A percentile compares a stretch with the other conserved stretches of the same genome.
Evolutionary conservation across 2,888 invertebrate species (phyloP).

Genomic region (Pristionchus entomophagus): DNA sequence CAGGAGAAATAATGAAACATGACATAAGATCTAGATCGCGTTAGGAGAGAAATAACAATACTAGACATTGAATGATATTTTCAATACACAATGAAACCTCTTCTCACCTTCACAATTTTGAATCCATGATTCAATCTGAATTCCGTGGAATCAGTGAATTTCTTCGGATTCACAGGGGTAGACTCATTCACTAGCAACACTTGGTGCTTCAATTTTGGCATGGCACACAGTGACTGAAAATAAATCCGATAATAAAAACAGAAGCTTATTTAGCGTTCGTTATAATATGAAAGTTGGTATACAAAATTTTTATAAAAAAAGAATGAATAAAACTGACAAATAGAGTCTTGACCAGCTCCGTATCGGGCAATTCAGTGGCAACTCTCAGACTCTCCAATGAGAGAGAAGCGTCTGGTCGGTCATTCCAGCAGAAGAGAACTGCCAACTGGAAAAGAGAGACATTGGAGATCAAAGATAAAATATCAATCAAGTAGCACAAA

Average conservation of each 20-base stretch:
- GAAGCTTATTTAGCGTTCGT: too few relatives aligned
- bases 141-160: constrained; percentile 81
- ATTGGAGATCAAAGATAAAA: not conserved
- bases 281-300: too few relatives aligned
- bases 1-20: too few relatives aligned
- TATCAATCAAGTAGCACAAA: not conserved
- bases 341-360: constrained; percentile 92
- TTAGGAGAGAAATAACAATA: too few relatives aligned
- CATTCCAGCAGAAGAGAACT: constrained; percentile 98
- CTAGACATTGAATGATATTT: not conserved
- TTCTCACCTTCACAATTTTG: constrained; percentile 77
- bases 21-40: too few relatives aligned
- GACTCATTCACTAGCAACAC: constrained; percentile 86
- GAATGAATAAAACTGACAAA: constrained; percentile 81
- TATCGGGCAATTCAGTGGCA: constrained; percentile 96
- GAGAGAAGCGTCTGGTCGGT: constrained; percentile 87
- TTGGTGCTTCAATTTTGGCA: constrained; percentile 95
- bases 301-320: too few relatives aligned
- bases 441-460: constrained; percentile 23
- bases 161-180: constrained; percentile 77
- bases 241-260: not conserved
- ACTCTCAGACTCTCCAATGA: constrained; percentile 96
- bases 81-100: not conserved
- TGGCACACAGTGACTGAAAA: constrained; percentile 90
- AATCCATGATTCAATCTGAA: constrained; percentile 99